These are phyloP conservation scores for Latrodectus hesperus DNA, from an alignment of 2,888 invertebrate genomes.

Conservation along the genomic window DNA sequence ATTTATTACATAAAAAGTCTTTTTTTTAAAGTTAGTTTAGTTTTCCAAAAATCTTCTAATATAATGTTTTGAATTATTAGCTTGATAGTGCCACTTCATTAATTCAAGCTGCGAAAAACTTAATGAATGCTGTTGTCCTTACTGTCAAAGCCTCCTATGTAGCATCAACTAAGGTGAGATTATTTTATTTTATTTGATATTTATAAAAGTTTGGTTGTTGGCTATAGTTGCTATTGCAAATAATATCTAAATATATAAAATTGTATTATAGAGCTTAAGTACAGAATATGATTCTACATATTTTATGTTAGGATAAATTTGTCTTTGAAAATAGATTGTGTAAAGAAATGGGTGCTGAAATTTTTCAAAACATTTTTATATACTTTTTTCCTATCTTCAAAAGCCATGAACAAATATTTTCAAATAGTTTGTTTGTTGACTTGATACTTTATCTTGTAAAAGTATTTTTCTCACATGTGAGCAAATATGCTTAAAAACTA, in stretches of 20 bases:
- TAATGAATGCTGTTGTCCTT: slow-evolving; percentile 99
- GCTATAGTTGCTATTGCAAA: background rate
- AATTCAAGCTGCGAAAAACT: slow-evolving; percentile 98
- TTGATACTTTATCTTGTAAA: no score
- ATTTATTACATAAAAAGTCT: no score
- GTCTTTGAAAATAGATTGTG: no score
- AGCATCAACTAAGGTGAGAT: slow-evolving; percentile 91
- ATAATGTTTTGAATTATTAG: slow-evolving; percentile 76
- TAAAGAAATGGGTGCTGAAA: no score
- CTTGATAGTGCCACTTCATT: slow-evolving; percentile 98
- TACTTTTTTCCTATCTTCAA: no score
- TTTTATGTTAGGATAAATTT: no score
- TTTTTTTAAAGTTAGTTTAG: no score
- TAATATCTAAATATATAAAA: background rate
- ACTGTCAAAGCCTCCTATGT: slow-evolving; percentile 99
- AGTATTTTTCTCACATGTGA: no score
- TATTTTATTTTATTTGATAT: background rate
- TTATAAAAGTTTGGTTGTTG: background rate
- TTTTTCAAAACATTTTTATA: no score
- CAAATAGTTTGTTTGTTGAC: no score
- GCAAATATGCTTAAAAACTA: no score
- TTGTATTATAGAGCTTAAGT: background rate
- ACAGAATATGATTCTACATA: background rate
- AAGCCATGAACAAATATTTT: no score
- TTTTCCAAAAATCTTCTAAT: background rate